Evolutionary conservation across 2,113 vertebrate species (phyloP), one percentile per base, ranked within the genome.

Genomic region (Mesocricetus auratus): DNA sequence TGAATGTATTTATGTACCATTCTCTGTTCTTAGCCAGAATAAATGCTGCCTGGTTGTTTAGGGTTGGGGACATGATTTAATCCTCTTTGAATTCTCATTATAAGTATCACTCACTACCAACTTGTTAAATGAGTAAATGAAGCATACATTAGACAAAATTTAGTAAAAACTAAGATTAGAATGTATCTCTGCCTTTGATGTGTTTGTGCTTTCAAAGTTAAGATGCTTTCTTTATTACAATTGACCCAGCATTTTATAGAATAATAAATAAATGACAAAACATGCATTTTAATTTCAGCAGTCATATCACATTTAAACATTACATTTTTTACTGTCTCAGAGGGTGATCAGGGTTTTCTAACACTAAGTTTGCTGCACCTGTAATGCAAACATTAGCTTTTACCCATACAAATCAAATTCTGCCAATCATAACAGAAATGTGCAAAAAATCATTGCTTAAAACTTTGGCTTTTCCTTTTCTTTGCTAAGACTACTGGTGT

Each of bases 381-480:
- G 53, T 92, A 97, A 96, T 95, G 81, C 94, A 92, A 88, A 85
- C 50, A 83, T 81, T 86, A 91, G 31, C 45, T 94, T 93, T 82
- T 68, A 74, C 36, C 66, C 66, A 53, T 75, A 94, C 33, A 36
- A 86, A 93, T 90, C 45, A 47, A 92, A 83, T 78, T 73, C 83
- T 93, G 90, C 11, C 3, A 79, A 60, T 96, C 36, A n/a, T 60
- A 90, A 86, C 39, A 86, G 45, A 90, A 90, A 75, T 68, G 4
- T 53, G 87, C 81, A 24, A n/a, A n/a, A 82, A 42, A 79, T 45
- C 9, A 21, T 42, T 81, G 36, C 22, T 91, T 94, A n/a, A 77
- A 75, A 87, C 50, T 69, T 17, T 75, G 29, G 69, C 11, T 89
- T 89, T 89, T 56, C 17, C 33, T 29, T 94, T 90, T 75, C 36